Evolutionary conservation across 2,888 invertebrate species (phyloP).

Genomic region (Aethes cnicana): DNA sequence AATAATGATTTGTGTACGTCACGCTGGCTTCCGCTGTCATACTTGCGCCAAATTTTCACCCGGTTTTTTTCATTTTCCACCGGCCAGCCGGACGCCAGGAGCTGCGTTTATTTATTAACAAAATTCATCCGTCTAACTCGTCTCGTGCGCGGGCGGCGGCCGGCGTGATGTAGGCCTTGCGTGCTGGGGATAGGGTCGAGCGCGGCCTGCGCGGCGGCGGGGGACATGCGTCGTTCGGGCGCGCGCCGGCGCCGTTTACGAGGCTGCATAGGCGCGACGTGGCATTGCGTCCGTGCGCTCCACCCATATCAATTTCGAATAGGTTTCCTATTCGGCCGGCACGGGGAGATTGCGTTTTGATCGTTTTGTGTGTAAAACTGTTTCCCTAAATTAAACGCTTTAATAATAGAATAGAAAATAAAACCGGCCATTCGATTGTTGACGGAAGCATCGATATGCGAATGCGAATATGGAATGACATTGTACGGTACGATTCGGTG

Average conservation of each 20-base stretch:
- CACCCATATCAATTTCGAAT: conserved; percentile 82
- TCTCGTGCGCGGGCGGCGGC: conserved; percentile 40
- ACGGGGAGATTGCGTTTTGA: conserved; percentile 76
- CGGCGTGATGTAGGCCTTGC: conserved; percentile 44
- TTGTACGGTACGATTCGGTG: conserved; percentile 54
- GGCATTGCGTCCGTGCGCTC: conserved; percentile 68
- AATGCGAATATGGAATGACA: conserved; percentile 49
- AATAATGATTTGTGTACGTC: conserved; percentile 76
- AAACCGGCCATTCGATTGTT: conserved; percentile 59
- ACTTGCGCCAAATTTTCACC: conserved; percentile 77
- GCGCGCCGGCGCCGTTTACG: conserved; percentile 66
- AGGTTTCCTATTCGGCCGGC: conserved; percentile 74
- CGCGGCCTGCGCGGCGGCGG: conserved; percentile 34
- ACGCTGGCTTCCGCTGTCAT: conserved; percentile 69
- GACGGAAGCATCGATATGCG: conserved; percentile 53
- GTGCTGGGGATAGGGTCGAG: conserved; percentile 45
- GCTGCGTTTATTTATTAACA: conserved; percentile 81
- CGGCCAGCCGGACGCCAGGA: conserved; percentile 63
- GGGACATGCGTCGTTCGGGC: conserved; percentile 50
- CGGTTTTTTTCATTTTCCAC: conserved; percentile 64
- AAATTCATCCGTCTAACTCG: conserved; percentile 74
- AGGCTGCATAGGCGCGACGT: conserved; percentile 74
- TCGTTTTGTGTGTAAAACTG: conserved; percentile 79
- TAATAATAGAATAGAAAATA: conserved; percentile 79
- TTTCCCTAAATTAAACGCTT: conserved; percentile 80